phyloP scores from a whole-genome alignment of 2,113 vertebrate genomes.

The Naja naja region DNA sequence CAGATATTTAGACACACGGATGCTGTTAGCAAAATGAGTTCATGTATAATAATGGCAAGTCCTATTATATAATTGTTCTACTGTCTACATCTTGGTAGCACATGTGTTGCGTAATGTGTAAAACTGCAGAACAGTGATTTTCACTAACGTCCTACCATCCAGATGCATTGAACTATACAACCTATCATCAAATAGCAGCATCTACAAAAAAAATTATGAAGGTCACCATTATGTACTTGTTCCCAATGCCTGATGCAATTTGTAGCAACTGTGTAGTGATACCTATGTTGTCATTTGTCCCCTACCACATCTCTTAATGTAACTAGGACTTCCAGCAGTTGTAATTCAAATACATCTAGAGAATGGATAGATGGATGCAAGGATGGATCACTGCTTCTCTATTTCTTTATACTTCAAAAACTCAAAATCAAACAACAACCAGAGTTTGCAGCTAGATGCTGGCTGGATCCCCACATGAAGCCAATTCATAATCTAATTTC shows the following conservation, averaged over 20 bases:
- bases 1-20: background rate
- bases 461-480: background rate
- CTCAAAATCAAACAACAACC: background rate
- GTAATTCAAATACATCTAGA: background rate
- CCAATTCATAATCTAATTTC: background rate
- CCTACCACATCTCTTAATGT: background rate
- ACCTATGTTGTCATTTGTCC: background rate
- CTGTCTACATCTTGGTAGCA: conserved; percentile 4
- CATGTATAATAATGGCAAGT: background rate
- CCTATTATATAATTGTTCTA: background rate
- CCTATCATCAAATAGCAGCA: background rate
- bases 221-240: background rate
- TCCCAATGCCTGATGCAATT: background rate
- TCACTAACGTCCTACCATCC: background rate
- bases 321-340: background rate
- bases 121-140: background rate
- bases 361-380: background rate
- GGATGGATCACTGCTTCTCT: background rate
- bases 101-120: background rate
- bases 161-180: background rate
- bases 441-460: background rate
- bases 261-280: background rate
- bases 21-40: conserved; percentile 3
- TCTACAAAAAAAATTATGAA: background rate
- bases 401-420: background rate